These are phyloP conservation scores for Calameuta filiformis DNA, from an alignment of 2,888 invertebrate genomes.

Conservation along the genomic window DNA sequence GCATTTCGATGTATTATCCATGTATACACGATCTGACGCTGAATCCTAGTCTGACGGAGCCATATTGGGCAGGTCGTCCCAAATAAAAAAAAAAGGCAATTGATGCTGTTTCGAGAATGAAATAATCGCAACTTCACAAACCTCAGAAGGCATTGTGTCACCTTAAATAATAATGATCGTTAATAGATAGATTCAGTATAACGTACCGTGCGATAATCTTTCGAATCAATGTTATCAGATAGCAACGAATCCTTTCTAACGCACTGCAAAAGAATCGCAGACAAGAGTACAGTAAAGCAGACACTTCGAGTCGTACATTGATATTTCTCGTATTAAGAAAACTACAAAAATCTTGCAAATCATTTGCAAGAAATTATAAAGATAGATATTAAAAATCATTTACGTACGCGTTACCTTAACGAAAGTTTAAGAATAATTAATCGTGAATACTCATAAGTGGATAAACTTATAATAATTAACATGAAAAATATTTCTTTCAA, in stretches of 20 bases:
- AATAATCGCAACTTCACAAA: slow-evolving; percentile 36
- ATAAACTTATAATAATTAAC: not conserved
- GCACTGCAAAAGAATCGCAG: not conserved
- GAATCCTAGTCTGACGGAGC: slow-evolving; percentile 61
- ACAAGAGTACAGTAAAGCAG: not conserved
- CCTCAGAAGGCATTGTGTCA: slow-evolving; percentile 29
- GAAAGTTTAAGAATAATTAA: not conserved
- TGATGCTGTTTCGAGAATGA: slow-evolving; percentile 33
- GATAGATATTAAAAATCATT: not conserved
- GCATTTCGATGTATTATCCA: slow-evolving; percentile 34
- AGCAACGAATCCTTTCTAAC: not conserved
- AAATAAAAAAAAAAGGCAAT: slow-evolving; percentile 28
- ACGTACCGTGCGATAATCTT: slow-evolving; percentile 14
- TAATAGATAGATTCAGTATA: slow-evolving; percentile 14
- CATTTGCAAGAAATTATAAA: not conserved
- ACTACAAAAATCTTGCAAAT: not conserved
- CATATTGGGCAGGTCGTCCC: slow-evolving; percentile 41
- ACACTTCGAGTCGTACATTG: not conserved
- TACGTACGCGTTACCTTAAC: not conserved
- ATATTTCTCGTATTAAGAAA: not conserved
- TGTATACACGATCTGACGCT: slow-evolving; percentile 63
- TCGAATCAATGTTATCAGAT: not conserved
- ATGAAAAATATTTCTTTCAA: slow-evolving; percentile 35
- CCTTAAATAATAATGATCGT: slow-evolving; percentile 13
- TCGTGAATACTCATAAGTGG: not conserved